These are phyloP conservation scores for Diarsia brunnea DNA, from an alignment of 2,888 invertebrate species.

Conservation along the genomic window DNA sequence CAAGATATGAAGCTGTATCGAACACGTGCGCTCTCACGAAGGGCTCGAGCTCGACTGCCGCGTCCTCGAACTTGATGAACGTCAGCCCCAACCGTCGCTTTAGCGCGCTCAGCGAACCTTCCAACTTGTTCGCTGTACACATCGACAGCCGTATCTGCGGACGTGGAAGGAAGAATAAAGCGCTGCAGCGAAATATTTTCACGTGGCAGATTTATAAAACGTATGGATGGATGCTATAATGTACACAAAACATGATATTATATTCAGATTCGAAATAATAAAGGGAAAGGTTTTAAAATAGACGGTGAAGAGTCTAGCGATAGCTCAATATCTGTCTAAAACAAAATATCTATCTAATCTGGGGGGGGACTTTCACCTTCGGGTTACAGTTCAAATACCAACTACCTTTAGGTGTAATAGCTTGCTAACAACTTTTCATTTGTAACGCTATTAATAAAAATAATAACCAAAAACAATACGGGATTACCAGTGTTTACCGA, in stretches of 20 bases:
- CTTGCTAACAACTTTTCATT: background rate
- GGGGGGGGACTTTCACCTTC: background rate
- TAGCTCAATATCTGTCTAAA: background rate
- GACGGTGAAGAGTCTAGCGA: background rate
- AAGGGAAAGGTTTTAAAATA: background rate
- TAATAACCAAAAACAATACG: background rate
- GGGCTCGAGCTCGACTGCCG: conserved; percentile 97
- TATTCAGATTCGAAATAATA: background rate
- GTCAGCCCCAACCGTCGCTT: conserved; percentile 97
- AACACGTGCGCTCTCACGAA: conserved; percentile 97
- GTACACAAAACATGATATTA: background rate
- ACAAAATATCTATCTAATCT: background rate
- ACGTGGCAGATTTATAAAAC: background rate
- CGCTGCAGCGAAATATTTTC: background rate
- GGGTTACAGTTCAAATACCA: background rate
- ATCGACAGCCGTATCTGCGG: conserved; percentile 96
- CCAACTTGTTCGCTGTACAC: conserved; percentile 96
- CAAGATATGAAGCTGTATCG: conserved; percentile 96
- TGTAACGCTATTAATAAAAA: background rate
- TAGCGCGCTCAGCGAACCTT: conserved; percentile 93
- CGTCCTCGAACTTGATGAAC: conserved; percentile 99
- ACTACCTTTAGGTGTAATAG: background rate
- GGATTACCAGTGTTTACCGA: background rate
- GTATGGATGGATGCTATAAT: background rate
- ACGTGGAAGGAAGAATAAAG: background rate